A percentile compares a stretch with the other conserved stretches of the same genome.
Conservation (phyloP, 92 coral and sea anemone species). For the Parazoanthus atlanticus region DNA sequence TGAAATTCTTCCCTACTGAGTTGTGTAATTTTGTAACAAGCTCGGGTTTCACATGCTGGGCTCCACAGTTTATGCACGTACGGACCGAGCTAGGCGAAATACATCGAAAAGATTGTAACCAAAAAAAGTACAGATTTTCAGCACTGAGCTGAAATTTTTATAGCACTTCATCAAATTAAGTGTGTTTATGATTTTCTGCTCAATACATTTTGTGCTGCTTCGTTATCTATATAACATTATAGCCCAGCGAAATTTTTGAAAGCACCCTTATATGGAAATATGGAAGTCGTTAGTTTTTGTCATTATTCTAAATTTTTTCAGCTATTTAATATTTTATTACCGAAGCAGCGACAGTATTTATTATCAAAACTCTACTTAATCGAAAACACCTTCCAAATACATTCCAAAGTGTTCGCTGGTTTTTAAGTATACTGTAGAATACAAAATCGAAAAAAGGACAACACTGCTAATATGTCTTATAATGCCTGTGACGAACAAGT, state of each 20-base stretch:
- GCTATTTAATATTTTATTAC: not conserved
- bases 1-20: not conserved
- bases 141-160: not conserved
- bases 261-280: not conserved
- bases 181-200: not conserved
- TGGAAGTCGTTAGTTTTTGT: no score
- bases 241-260: not conserved
- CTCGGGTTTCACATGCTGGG: not conserved
- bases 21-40: not conserved
- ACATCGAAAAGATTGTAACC: not conserved
- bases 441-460: no score
- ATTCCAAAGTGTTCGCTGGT: no score
- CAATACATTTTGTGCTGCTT: not conserved
- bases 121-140: no score
- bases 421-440: not conserved
- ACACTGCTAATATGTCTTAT: no score
- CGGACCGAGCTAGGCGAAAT: not conserved
- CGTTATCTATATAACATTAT: not conserved
- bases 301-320: not conserved
- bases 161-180: no score
- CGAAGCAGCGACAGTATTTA: not conserved
- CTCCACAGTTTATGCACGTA: not conserved
- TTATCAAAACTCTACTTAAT: not conserved
- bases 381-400: not conserved
- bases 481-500: not conserved